Base-by-base conservation (phyloP, 2,888 invertebrate species). In the Allophyes oxyacanthae region DNA sequence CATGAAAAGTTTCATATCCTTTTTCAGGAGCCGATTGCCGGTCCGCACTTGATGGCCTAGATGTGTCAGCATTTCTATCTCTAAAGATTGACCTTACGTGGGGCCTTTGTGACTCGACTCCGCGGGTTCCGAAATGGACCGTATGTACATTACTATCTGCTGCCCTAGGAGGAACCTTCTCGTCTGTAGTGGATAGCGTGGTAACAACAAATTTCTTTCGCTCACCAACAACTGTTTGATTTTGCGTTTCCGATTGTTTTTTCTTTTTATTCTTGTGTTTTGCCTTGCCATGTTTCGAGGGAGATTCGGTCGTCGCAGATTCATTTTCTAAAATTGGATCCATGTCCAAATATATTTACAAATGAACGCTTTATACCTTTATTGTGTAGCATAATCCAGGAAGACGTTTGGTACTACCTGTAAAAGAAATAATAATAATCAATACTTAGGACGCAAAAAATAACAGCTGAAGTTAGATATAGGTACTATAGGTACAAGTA, bases 291-390 rank as follows among this genome's bases (percentile, higher is more conserved):
- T 87, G 86, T 77, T 90, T 93, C 9, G 79, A 81, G 20, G 89
- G 87, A 42, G 91, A 87, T 52, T 92, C 93, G 40, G 89, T 82
- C 43, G 90, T 83, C 55, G 90, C 89, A 61, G 88, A 84, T 84
- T 94, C 94, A 88, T 93, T 94, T 91, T 94, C 94, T 85, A 94
- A 83, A 76, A 94, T 94, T 71, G 94, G 94, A 87, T 94, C 93
- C 94, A 94, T 94, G 64, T 81, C 82, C 75, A 78, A 79, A 75
- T 72, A 62, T 81, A 72, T 57, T 77, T 76, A 51, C 64, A 67
- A 76, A 55, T 69, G 72, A 81, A 77, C 60, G 61, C 64, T 72
- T 77, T 81, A 81, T 83, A 85, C 82, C 84, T 85, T 81, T 86
- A 82, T 75, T 78, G 79, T 78, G 79, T 81, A 84, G 82, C 90